Percentiles rank a stretch among this genome's conserved stretches.
Evolutionary conservation across 2,797 vertebrate species (phyloP).

Genomic region (Tapirus indicus): DNA sequence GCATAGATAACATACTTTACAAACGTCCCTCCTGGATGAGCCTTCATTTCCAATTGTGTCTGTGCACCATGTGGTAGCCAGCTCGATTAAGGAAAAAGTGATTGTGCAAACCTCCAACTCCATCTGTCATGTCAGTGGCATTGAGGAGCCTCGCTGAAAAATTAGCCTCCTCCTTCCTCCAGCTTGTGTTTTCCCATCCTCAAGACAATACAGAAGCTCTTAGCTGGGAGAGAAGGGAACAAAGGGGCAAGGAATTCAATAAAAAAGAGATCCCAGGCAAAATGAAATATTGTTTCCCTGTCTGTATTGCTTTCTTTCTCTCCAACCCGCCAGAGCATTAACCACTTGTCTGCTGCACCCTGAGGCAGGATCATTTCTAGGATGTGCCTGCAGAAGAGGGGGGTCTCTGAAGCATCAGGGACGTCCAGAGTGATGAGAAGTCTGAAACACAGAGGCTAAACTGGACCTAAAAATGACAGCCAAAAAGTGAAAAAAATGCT

Average conservation of each 20-base stretch:
- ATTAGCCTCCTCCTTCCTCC: conserved; percentile 63
- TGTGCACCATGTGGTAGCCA: conserved; percentile 54
- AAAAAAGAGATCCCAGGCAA: conserved; percentile 77
- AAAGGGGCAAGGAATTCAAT: conserved; percentile 80
- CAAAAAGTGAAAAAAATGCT: neutral
- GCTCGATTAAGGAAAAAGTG: conserved; percentile 69
- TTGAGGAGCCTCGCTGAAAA: conserved; percentile 73
- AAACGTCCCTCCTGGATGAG: conserved; percentile 62
- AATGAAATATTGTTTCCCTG: conserved; percentile 80
- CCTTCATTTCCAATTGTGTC: conserved; percentile 74
- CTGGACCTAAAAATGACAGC: neutral
- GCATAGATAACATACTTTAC: conserved; percentile 29
- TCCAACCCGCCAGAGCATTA: conserved; percentile 34
- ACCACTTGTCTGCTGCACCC: conserved; percentile 67
- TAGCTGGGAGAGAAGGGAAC: conserved; percentile 67
- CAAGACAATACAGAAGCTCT: conserved; percentile 70
- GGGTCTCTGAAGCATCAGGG: neutral
- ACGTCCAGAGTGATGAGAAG: neutral
- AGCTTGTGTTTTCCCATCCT: conserved; percentile 71
- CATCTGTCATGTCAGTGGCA: conserved; percentile 73
- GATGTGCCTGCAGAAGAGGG: neutral
- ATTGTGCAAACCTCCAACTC: conserved; percentile 71
- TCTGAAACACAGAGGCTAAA: neutral
- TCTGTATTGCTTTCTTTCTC: conserved; percentile 57
- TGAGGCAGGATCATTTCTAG: neutral